Conservation (phyloP, 2,113 vertebrate genomes). For the Lasiurus cinereus region DNA sequence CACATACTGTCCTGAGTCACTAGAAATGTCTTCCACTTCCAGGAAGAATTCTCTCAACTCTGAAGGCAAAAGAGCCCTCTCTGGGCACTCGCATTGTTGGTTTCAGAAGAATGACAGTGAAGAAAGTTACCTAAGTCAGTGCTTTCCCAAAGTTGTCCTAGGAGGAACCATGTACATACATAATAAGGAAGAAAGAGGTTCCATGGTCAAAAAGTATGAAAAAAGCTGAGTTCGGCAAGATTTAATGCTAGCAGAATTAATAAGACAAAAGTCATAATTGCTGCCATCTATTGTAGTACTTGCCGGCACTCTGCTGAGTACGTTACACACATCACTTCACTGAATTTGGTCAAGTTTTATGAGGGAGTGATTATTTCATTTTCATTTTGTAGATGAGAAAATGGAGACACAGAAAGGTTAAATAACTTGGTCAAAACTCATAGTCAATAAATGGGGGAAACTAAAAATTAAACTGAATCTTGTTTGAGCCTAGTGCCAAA, state of each 20-base stretch:
- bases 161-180: background rate
- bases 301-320: background rate
- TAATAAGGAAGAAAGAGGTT: background rate
- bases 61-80: background rate
- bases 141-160: background rate
- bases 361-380: constrained; percentile 18
- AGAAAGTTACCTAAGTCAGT: background rate
- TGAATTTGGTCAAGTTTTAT: constrained; percentile 10
- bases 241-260: background rate
- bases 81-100: background rate
- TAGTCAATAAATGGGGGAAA: background rate
- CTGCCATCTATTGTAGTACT: background rate
- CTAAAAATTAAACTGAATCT: background rate
- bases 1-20: background rate
- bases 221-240: background rate
- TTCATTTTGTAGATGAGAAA: constrained; percentile 3
- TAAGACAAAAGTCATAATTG: background rate
- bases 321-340: background rate
- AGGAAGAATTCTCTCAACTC: constrained; percentile 15
- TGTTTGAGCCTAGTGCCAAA: background rate
- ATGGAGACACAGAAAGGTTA: background rate
- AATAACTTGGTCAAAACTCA: constrained; percentile 7
- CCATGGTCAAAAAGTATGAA: background rate
- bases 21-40: background rate
- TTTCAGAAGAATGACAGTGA: background rate